phyloP scores from a whole-genome alignment of 2,797 vertebrate species.

The Cirrhinus molitorella region DNA sequence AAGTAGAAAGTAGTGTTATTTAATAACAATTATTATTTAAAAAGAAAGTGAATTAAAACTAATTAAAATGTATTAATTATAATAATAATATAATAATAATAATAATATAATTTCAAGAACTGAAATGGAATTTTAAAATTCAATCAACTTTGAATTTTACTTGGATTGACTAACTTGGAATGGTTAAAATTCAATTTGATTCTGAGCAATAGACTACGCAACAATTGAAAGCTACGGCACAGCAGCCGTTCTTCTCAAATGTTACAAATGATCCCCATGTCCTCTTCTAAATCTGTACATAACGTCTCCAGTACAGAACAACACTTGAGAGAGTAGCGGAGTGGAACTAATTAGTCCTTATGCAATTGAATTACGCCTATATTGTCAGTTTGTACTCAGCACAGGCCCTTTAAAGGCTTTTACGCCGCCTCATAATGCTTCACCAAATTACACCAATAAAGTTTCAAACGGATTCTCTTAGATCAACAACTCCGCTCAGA shows the following conservation, averaged over 20 bases:
- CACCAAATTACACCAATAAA: slow-evolving; percentile 29
- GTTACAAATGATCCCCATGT: slow-evolving; percentile 2
- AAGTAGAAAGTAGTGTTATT: not conserved
- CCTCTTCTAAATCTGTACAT: slow-evolving; percentile 11
- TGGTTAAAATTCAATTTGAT: too few species aligned
- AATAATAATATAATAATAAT: too few species aligned
- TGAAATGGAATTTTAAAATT: too few species aligned
- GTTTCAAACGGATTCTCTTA: slow-evolving; percentile 36
- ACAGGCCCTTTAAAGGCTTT: slow-evolving; percentile 15
- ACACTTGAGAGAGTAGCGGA: slow-evolving; percentile 14
- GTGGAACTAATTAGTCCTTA: slow-evolving; percentile 38
- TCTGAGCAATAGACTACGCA: not conserved
- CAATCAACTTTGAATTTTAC: too few species aligned
- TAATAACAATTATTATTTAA: not conserved
- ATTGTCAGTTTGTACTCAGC: slow-evolving; percentile 30
- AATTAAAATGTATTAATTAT: too few species aligned
- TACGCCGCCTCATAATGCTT: slow-evolving; percentile 22
- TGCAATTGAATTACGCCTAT: slow-evolving; percentile 39
- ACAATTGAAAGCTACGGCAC: not conserved
- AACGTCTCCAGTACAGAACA: slow-evolving; percentile 27
- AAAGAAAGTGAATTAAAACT: not conserved
- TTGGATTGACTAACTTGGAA: too few species aligned
- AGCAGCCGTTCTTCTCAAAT: slow-evolving; percentile 18
- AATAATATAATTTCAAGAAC: too few species aligned
- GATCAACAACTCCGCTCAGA: slow-evolving; percentile 42